A percentile compares a stretch with the other conserved stretches of the same genome.
phyloP scores from a whole-genome alignment of 37 sponge, comb jelly and placozoan genomes.

The Halichondria panicea region DNA sequence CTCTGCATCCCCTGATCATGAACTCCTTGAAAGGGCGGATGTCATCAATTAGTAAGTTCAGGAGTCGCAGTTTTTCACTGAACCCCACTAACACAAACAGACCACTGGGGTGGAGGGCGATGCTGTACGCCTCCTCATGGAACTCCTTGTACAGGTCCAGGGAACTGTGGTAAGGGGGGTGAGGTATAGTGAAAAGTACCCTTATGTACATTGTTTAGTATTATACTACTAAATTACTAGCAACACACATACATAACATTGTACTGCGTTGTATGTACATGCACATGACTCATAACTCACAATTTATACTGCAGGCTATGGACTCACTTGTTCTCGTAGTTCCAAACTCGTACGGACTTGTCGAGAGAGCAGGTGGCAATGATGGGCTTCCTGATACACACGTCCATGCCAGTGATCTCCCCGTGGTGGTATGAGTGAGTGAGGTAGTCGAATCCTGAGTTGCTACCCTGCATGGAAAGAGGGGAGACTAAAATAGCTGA shows the following conservation, averaged over 20 bases:
- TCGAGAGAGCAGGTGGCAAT: slow-evolving; percentile 97
- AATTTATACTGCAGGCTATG: background rate
- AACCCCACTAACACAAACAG: slow-evolving; percentile 95
- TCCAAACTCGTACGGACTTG: slow-evolving; percentile 92
- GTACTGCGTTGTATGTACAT: background rate
- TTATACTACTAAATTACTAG: background rate
- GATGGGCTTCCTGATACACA: slow-evolving; percentile 91
- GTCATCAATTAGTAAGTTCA: slow-evolving; percentile 95
- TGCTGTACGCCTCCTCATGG: slow-evolving; percentile 96
- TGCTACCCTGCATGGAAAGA: slow-evolving; percentile 10
- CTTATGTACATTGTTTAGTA: background rate
- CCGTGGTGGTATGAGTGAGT: slow-evolving; percentile 71
- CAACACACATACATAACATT: background rate
- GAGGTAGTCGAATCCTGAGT: slow-evolving; percentile 72
- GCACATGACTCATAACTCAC: background rate
- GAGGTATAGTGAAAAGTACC: background rate
- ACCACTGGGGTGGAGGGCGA: slow-evolving; percentile 95
- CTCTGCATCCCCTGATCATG: slow-evolving; percentile 93
- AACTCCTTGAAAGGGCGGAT: slow-evolving; percentile 93
- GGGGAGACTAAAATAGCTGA: background rate
- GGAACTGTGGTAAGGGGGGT: slow-evolving; percentile 28
- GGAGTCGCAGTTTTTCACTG: slow-evolving; percentile 95
- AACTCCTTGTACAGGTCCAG: slow-evolving; percentile 91
- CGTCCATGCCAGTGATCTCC: slow-evolving; percentile 88
- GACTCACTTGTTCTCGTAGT: slow-evolving; percentile 91